phyloP scores from a whole-genome alignment of 2,888 invertebrate genomes.

The Coenonympha glycerion region DNA sequence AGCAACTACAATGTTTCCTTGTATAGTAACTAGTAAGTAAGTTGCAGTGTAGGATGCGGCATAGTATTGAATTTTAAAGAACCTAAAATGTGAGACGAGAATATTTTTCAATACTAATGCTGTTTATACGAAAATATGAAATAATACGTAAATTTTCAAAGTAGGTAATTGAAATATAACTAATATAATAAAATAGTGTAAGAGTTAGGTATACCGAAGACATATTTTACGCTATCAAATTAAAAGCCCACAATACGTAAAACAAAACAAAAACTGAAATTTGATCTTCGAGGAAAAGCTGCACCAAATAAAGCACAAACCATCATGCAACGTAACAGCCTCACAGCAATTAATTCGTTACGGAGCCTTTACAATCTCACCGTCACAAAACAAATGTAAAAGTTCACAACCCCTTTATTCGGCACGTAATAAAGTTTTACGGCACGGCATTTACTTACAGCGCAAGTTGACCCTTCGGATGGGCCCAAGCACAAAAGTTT shows the following conservation, averaged over 20 bases:
- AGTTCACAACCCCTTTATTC: slow-evolving; percentile 70
- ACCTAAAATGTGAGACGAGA: slow-evolving; percentile 1
- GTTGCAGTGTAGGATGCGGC: slow-evolving; percentile 13
- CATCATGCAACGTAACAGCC: not conserved
- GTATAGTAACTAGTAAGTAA: slow-evolving; percentile 13
- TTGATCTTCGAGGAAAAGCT: not conserved
- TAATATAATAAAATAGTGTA: too few relatives aligned
- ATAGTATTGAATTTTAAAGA: slow-evolving; percentile 17
- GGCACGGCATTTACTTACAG: slow-evolving; percentile 67
- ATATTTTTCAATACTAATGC: not conserved
- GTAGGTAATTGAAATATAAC: too few relatives aligned
- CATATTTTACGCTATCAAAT: too few relatives aligned
- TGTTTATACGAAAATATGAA: not conserved
- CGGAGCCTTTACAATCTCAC: slow-evolving; percentile 54
- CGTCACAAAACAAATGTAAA: slow-evolving; percentile 57
- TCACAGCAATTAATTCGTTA: slow-evolving; percentile 36
- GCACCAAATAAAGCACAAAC: not conserved
- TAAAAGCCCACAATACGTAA: too few relatives aligned
- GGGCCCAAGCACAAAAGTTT: slow-evolving; percentile 57
- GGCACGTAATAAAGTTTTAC: slow-evolving; percentile 72
- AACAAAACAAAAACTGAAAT: too few relatives aligned
- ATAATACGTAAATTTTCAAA: not conserved
- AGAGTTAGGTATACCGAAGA: too few relatives aligned
- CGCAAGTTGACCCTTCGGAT: slow-evolving; percentile 63
- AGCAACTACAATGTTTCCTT: slow-evolving; percentile 8